Conservation (phyloP, 2,797 vertebrate species). For the Mallotus villosus region DNA sequence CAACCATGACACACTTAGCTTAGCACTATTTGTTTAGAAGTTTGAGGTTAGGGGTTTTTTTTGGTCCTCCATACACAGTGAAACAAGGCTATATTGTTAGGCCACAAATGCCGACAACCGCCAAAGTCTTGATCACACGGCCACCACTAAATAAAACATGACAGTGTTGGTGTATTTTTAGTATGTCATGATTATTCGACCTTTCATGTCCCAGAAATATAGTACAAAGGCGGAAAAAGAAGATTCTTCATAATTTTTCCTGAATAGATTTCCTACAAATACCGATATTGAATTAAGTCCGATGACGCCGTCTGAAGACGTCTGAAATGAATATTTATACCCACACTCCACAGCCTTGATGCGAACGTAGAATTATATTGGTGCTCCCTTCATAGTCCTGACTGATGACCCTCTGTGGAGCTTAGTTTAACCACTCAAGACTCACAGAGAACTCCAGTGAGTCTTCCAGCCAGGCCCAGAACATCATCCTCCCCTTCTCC, state of each 20-base stretch:
- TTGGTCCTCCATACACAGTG: constrained; percentile 22
- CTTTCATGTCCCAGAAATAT: constrained; percentile 1
- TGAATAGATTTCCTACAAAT: constrained; percentile 17
- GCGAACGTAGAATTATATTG: constrained; percentile 3
- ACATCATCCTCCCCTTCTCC: constrained; percentile 24
- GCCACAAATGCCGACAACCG: not conserved
- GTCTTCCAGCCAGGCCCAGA: not conserved
- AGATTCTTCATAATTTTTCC: constrained; percentile 12
- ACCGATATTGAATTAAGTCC: constrained; percentile 21
- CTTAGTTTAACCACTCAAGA: not conserved
- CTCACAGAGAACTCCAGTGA: constrained; percentile 1
- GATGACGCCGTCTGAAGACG: not conserved
- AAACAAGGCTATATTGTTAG: constrained; percentile 17
- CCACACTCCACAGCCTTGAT: not conserved
- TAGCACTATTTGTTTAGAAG: not conserved
- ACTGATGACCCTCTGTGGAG: not conserved
- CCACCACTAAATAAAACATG: constrained; percentile 30
- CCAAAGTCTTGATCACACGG: constrained; percentile 21
- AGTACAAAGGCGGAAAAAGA: not conserved
- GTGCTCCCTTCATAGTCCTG: constrained; percentile 5
- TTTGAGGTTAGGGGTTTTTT: constrained; percentile 10
- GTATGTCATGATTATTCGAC: constrained; percentile 14
- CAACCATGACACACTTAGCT: not conserved
- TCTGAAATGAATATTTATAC: constrained; percentile 12
- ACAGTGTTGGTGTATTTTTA: constrained; percentile 28